A percentile compares a stretch with the other conserved stretches of the same genome.
These are phyloP conservation scores for Neomonachus schauinslandi DNA, from an alignment of 2,113 vertebrate genomes.

Conservation along the genomic window DNA sequence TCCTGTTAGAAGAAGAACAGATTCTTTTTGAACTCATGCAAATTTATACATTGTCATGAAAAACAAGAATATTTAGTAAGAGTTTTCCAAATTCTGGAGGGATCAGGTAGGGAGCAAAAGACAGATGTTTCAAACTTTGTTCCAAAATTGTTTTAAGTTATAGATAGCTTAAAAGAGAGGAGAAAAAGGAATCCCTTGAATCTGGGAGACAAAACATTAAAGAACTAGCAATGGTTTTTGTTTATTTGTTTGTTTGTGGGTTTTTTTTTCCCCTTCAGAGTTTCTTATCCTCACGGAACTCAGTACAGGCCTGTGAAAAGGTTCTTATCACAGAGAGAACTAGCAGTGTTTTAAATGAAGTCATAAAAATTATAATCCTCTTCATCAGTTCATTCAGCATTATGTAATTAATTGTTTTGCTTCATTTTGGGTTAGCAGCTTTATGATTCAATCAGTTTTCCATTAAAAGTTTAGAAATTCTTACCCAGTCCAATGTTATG, in stretches of 20 bases:
- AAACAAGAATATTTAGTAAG: background rate
- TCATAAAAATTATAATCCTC: background rate
- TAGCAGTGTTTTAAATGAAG: background rate
- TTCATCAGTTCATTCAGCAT: background rate
- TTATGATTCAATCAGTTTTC: background rate
- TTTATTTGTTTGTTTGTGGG: background rate
- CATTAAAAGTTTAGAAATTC: background rate
- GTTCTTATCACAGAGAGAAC: slow-evolving; percentile 85
- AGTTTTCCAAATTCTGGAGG: background rate
- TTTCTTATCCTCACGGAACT: slow-evolving; percentile 87
- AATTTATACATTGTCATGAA: background rate
- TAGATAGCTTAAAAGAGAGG: background rate
- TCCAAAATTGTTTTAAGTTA: background rate
- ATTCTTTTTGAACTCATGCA: background rate
- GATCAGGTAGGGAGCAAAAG: background rate
- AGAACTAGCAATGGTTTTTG: background rate
- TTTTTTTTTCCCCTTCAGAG: slow-evolving; percentile 83
- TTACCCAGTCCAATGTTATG: background rate
- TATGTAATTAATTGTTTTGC: background rate
- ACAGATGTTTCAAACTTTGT: background rate
- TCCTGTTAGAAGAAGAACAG: background rate
- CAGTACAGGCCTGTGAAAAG: slow-evolving; percentile 94
- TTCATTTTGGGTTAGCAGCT: background rate
- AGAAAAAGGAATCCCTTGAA: background rate
- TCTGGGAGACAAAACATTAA: background rate